Base-by-base conservation (phyloP, 2,113 vertebrate genomes). In the Odocoileus hemionus region DNA sequence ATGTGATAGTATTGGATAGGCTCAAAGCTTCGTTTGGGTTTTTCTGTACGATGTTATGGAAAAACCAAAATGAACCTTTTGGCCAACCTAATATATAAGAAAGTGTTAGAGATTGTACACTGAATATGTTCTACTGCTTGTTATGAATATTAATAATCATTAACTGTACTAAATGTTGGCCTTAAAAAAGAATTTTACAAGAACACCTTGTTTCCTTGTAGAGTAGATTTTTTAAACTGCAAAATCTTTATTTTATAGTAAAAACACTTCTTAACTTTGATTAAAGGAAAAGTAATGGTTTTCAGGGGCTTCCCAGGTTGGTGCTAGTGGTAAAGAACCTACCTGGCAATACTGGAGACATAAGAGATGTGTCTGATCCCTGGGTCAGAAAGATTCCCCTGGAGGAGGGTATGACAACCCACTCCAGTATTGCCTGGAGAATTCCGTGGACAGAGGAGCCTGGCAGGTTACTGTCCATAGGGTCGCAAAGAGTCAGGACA, bases 281-380 rank as follows among this genome's bases (percentile, higher is more conserved):
- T 89, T 94, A 58, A 50, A 79, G 84, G 30, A 96, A 82, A 96
- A 74, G 79, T 80, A 61, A 85, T 86, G 58, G 23, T 82, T 92
- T 23, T 93, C 21, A 93, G n/a, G 19, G 67, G n/a, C 67, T 39
- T 74, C n/a, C n/a, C 19, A 39, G 67, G n/a, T 23, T 23, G n/a
- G 10, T 23, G 67, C 67, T 12, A 39, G n/a, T 70, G n/a, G n/a
- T 70, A 3, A 70, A 70, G 67, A 23, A 39, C 10, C 67, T 23
- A 6, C 67, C 10, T 70, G 67, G 19, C 19, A 70, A 23, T 39
- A 23, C 19, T 13, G n/a, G 67, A 74, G n/a, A 25, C 19, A 1
- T 39, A 39, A 39, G 67, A 74, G 67, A 39, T 23, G n/a, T 39
- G n/a, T 23, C 23, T 25, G 19, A 74, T 23, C 67, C 67, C 5